Percentiles rank a stretch among this genome's conserved stretches.
Evolutionary conservation across 2,797 vertebrate genomes (phyloP).

Genomic region (Chrysolophus pictus): DNA sequence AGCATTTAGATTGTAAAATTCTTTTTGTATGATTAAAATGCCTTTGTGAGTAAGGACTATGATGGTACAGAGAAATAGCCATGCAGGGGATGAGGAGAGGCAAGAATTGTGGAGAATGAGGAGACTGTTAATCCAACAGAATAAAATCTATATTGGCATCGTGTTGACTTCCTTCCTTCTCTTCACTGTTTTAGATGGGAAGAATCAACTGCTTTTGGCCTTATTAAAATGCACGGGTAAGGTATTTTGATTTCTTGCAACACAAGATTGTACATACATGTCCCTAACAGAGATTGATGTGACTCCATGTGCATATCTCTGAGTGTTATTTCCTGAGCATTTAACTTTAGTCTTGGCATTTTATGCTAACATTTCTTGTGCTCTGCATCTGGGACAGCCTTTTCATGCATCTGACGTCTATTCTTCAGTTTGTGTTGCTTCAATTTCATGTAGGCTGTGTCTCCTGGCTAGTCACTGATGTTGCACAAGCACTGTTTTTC

Average conservation of each 20-base stretch:
- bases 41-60: background rate
- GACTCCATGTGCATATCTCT: background rate
- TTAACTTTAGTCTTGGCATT: background rate
- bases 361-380: background rate
- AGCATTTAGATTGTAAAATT: background rate
- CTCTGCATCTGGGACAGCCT: background rate
- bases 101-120: background rate
- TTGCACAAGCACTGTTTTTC: background rate
- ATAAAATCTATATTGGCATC: background rate
- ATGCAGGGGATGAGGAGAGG: background rate
- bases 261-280: background rate
- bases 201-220: slow-evolving; percentile 96
- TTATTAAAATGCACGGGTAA: slow-evolving; percentile 97
- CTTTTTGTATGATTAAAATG: background rate
- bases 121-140: background rate
- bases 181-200: slow-evolving; percentile 87
- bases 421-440: background rate
- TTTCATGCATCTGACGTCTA: background rate
- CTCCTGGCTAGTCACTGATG: background rate
- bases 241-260: background rate
- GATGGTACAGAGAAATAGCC: background rate
- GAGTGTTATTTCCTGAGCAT: background rate
- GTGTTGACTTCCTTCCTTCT: slow-evolving; percentile 33
- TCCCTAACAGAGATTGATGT: background rate
- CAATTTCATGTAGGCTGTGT: background rate